Conservation (phyloP, 2,797 vertebrate species). For the Poecilia gillii region DNA sequence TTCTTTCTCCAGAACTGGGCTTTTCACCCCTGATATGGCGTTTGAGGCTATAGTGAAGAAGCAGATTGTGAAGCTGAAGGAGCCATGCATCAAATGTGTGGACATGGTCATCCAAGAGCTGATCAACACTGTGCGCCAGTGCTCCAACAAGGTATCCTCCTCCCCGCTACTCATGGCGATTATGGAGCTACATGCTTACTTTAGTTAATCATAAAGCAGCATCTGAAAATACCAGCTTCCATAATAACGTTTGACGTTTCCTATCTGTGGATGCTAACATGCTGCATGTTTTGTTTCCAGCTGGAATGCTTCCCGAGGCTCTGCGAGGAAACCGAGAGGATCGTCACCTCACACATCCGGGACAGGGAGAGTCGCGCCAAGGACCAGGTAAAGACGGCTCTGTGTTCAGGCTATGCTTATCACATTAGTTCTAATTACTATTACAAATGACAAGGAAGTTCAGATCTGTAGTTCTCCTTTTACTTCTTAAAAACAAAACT, state of each 20-base stretch:
- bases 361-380: constrained; percentile 94
- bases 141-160: constrained; percentile 88
- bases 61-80: constrained; percentile 94
- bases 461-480: neutral
- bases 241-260: neutral
- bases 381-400: constrained; percentile 84
- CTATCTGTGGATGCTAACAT: neutral
- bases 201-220: neutral
- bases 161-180: neutral
- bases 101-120: constrained; percentile 97
- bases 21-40: constrained; percentile 97
- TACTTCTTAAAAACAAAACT: neutral
- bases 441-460: neutral
- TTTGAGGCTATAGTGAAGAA: constrained; percentile 99
- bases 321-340: constrained; percentile 93
- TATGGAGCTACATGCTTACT: neutral
- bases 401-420: neutral
- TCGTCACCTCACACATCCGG: constrained; percentile 91
- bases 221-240: neutral
- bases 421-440: neutral
- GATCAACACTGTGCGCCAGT: constrained; percentile 96
- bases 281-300: constrained; percentile 70
- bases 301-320: constrained; percentile 91
- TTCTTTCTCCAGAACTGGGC: constrained; percentile 75
- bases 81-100: constrained; percentile 93